Base-by-base conservation (phyloP, 2,113 vertebrate species). In the Hypanus sabinus region DNA sequence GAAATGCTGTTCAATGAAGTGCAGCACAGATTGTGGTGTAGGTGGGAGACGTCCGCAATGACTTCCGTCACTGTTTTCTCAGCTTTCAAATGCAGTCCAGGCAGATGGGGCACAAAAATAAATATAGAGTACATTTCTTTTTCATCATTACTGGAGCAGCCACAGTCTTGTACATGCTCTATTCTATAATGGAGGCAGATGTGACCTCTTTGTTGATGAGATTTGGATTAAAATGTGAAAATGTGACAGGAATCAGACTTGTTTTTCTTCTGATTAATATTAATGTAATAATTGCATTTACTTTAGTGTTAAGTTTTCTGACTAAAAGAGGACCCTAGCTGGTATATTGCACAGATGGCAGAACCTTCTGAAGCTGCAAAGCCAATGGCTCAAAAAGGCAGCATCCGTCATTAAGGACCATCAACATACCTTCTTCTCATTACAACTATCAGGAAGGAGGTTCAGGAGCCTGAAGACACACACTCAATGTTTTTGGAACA, bases 51-150 rank as follows among this genome's bases (percentile, higher is more conserved):
- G 14, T 65, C 14, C 60, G 20, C 55, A 88, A 33, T 20, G 57
- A n/a, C 14, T 65, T 88, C 30, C 60, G 5, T n/a, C 16, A 33
- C 85, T 65, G 85, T 90, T n/a, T 90, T 68, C 16, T 65, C 85
- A 90, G 3, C 57, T 90, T 90, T 90, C 30, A 60, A 90, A 90
- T 20, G n/a, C 85, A 90, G 85, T 90, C 60, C 60, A 68, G 85
- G n/a, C 85, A 65, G 60, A 68, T 88, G 30, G 57, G 30, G 20
- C 8, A 90, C n/a, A 90, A 65, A 88, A 88, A 62, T 88, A 87
- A 57, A 30, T 83, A 30, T n/a, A 87, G 60, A 60, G 18, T 14
- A 88, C 30, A 62, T 65, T 65, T 65, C 7, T 85, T 85, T 46
- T 27, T 46, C 55, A 27, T 60, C 3, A 60, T 30, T 12, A 87